A percentile compares a stretch with the other conserved stretches of the same genome.
phyloP scores from a whole-genome alignment of 2,888 invertebrate genomes.

The Drosophila kanekoi region DNA sequence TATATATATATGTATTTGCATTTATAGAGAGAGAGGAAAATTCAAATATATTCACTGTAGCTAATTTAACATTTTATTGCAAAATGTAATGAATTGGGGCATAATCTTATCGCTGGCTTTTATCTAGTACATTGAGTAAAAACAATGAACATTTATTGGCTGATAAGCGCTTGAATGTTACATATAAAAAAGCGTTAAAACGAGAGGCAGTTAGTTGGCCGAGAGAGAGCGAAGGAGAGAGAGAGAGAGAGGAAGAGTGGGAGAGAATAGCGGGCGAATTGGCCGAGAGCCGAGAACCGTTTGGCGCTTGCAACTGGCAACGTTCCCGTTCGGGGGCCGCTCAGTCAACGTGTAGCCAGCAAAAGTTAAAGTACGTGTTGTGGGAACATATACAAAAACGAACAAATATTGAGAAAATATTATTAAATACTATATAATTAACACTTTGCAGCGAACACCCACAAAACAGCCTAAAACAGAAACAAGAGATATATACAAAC shows the following conservation, averaged over 20 bases:
- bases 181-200: constrained; percentile 14
- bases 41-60: background rate
- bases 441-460: constrained; percentile 33
- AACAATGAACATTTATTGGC: constrained; percentile 44
- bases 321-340: constrained; percentile 50
- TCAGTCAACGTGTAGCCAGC: constrained; percentile 71
- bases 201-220: constrained; percentile 8
- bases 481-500: constrained; percentile 5
- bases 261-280: constrained; percentile 21
- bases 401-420: constrained; percentile 13
- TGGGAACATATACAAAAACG: constrained; percentile 16
- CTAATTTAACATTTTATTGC: constrained; percentile 46
- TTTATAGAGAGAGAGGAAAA: background rate
- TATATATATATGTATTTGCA: background rate
- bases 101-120: constrained; percentile 50
- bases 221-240: background rate
- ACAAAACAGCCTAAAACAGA: background rate
- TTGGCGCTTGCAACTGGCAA: constrained; percentile 56
- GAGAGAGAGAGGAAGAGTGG: background rate
- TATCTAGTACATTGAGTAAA: constrained; percentile 42
- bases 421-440: constrained; percentile 33
- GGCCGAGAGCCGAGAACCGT: constrained; percentile 56
- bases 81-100: constrained; percentile 39
- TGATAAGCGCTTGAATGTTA: constrained; percentile 45
- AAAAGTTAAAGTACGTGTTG: constrained; percentile 71